These are phyloP conservation scores for Zalophus californianus DNA, from an alignment of 2,797 vertebrate genomes.

Conservation along the genomic window DNA sequence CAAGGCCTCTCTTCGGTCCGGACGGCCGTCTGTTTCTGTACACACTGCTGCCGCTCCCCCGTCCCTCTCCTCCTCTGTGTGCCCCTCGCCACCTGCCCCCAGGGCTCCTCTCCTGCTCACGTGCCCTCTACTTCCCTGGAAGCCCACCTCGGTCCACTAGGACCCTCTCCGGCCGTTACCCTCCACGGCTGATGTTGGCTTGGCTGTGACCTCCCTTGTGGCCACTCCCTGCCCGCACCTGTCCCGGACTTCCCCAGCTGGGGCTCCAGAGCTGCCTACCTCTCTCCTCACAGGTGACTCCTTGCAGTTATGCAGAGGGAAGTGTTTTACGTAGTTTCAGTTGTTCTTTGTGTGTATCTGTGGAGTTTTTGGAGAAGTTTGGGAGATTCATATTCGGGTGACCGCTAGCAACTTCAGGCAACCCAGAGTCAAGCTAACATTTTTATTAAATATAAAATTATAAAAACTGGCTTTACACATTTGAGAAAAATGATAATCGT, in stretches of 20 bases:
- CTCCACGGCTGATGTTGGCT: neutral
- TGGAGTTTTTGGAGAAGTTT: neutral
- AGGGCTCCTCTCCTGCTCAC: neutral
- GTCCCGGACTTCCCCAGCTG: neutral
- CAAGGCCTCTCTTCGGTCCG: too few species aligned
- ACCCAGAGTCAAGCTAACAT: neutral
- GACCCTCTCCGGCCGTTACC: neutral
- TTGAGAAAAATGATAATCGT: neutral
- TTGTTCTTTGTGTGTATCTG: neutral
- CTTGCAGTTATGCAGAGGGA: too few species aligned
- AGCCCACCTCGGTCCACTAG: neutral
- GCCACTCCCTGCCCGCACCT: neutral
- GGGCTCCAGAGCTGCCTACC: too few species aligned
- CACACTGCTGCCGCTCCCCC: too few species aligned
- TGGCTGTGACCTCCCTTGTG: rapidly evolving
- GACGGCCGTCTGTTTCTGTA: too few species aligned
- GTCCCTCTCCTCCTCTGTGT: neutral
- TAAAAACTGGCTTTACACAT: neutral
- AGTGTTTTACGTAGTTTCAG: neutral
- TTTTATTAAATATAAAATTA: neutral
- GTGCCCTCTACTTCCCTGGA: neutral
- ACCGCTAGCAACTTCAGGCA: neutral
- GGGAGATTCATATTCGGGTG: neutral
- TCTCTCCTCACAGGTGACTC: neutral
- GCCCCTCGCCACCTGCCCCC: neutral